These are phyloP conservation scores for Panthera tigris DNA, from an alignment of 2,113 vertebrate species.

Conservation along the genomic window DNA sequence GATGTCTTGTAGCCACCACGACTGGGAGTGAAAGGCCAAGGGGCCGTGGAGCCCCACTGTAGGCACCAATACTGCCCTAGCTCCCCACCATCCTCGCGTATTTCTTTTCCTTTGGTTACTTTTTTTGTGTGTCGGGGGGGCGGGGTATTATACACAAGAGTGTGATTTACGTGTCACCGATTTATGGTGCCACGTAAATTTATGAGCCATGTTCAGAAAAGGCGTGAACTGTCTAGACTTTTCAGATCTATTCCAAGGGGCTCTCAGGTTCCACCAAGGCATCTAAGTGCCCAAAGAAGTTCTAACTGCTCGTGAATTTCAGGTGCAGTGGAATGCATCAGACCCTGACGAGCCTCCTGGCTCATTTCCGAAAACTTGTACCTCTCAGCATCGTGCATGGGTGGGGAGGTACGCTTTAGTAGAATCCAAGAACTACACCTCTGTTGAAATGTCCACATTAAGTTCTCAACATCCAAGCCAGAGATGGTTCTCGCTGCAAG, in stretches of 20 bases:
- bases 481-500: not conserved
- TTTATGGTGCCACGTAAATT: fast-evolving
- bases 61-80: not conserved
- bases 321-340: fast-evolving
- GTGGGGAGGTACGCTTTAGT: not conserved
- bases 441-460: not conserved
- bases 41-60: not conserved
- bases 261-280: not conserved
- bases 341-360: not conserved
- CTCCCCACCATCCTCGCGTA: not conserved
- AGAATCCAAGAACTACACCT: not conserved
- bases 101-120: not conserved
- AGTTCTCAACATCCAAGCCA: not conserved
- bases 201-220: not conserved
- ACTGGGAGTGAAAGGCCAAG: fast-evolving
- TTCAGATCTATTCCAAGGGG: not conserved
- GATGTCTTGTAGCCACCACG: too few relatives aligned
- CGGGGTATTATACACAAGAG: not conserved
- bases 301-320: not conserved
- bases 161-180: not conserved
- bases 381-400: fast-evolving
- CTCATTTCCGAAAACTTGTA: too few relatives aligned
- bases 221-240: not conserved
- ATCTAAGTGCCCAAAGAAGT: not conserved
- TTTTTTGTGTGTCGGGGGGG: not conserved